Evolutionary conservation across 2,888 invertebrate species (phyloP), one percentile per base, ranked within the genome.

Genomic region (Tiliacea aurago): DNA sequence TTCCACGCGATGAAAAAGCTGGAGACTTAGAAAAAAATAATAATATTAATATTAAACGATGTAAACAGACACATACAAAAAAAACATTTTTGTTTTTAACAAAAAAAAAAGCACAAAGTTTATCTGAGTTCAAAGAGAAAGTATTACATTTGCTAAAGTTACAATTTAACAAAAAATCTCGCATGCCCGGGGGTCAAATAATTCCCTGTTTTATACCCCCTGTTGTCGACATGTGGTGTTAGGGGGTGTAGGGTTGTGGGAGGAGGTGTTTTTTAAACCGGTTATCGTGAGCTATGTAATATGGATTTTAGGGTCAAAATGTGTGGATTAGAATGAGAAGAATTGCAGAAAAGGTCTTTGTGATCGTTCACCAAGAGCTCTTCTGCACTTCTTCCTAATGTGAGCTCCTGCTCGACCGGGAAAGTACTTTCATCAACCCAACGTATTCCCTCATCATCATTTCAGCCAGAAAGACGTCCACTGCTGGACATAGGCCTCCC

Each of bases 121-220:
- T 47, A 18, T 6, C 20, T 18, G 0, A 77, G 74, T 51, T 66
- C 80, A 77, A 77, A 77, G 80, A 18, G 33, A 66, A 66, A 37
- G 28, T 45, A 66, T 23, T 20, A 41, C 28, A 53, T 62, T 80
- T 61, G 33, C 0, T 62, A 55, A 75, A 43, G 70, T 61, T 70
- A 33, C 23, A 23, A 76, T 78, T 74, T 63, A 74, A 56, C 49
- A 63, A 77, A 77, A 73, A 80, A 80, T 20, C 13, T 33, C 20
- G 80, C 28, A 13, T 73, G 51, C 65, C 80, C 41, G 41, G 20
- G 47, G 80, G 28, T 33, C 2, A 43, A 47, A 47, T 23, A 23
- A 58, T 28, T 5, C 33, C 11, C 33, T 10, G 11, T 55, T 65
- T 56, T n/a, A 61, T 56, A 28, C 33, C n/a, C n/a, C 15, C 45